These are phyloP conservation scores for Patiria miniata DNA, from an alignment of 35 echinoderm and acorn worm species.

Conservation along the genomic window DNA sequence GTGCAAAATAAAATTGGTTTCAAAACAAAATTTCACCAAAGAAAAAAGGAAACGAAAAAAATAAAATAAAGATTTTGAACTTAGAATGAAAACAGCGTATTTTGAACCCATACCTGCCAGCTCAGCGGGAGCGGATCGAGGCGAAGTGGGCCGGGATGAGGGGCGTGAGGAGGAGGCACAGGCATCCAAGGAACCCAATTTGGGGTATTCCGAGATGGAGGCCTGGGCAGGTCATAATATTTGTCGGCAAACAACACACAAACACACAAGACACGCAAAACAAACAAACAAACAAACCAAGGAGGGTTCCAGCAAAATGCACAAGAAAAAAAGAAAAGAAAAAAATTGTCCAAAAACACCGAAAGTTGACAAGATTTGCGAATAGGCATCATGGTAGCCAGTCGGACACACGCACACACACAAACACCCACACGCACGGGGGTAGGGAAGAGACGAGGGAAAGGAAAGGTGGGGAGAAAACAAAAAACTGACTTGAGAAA, in stretches of 20 bases:
- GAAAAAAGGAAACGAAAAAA: not conserved
- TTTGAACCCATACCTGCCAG: conserved; percentile 48
- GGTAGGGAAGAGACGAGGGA: not conserved
- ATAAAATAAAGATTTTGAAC: not conserved
- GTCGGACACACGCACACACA: not conserved
- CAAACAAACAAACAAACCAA: not conserved
- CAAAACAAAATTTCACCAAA: not conserved
- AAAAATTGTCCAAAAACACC: not conserved
- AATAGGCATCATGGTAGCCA: not conserved
- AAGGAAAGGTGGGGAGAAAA: conserved; percentile 5
- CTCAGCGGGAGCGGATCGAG: conserved; percentile 46
- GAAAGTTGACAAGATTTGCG: not conserved
- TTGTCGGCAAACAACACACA: not conserved
- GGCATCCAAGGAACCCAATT: conserved; percentile 30
- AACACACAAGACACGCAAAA: not conserved
- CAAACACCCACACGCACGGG: not conserved
- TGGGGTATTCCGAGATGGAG: conserved; percentile 54
- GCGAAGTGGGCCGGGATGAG: conserved; percentile 39
- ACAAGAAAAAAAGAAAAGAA: not conserved
- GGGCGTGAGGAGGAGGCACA: conserved; percentile 23
- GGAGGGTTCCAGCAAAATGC: no score
- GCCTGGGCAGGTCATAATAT: conserved; percentile 8
- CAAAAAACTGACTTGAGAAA: not conserved
- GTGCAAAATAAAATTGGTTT: not conserved
- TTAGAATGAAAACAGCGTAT: not conserved